Conservation (phyloP, 2,888 invertebrate species). For the Xylocampa areola region DNA sequence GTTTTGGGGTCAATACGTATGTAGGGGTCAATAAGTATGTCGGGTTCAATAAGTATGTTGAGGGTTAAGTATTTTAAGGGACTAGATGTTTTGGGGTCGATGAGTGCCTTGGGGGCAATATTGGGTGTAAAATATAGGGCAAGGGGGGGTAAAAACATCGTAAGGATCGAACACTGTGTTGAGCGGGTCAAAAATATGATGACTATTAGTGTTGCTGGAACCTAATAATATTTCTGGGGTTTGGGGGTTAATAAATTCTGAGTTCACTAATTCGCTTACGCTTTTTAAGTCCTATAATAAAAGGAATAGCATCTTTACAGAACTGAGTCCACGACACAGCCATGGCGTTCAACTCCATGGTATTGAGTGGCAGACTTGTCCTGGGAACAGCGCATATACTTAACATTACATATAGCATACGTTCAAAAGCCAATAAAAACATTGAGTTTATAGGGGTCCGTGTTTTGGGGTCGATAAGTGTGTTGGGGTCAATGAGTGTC, state of each 20-base stretch:
- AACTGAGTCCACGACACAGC: constrained; percentile 96
- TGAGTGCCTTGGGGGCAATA: neutral
- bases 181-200: too few relatives aligned
- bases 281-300: too few relatives aligned
- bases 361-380: constrained; percentile 75
- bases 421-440: constrained; percentile 12
- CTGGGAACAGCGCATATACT: constrained; percentile 65
- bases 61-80: neutral
- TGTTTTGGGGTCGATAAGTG: neutral
- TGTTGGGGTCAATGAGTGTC: too few relatives aligned
- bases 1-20: neutral
- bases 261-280: too few relatives aligned
- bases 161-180: too few relatives aligned
- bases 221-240: too few relatives aligned
- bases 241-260: too few relatives aligned
- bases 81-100: neutral
- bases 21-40: too few relatives aligned
- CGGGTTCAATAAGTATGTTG: neutral
- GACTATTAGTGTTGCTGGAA: too few relatives aligned
- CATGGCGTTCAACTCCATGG: constrained; percentile 79
- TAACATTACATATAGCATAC: constrained; percentile 48
- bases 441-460: neutral
- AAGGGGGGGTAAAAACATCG: too few relatives aligned
- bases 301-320: constrained; percentile 97
- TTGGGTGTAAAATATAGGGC: too few relatives aligned